phyloP scores from a whole-genome alignment of 2,797 vertebrate genomes.

The Cossypha polioptera region DNA sequence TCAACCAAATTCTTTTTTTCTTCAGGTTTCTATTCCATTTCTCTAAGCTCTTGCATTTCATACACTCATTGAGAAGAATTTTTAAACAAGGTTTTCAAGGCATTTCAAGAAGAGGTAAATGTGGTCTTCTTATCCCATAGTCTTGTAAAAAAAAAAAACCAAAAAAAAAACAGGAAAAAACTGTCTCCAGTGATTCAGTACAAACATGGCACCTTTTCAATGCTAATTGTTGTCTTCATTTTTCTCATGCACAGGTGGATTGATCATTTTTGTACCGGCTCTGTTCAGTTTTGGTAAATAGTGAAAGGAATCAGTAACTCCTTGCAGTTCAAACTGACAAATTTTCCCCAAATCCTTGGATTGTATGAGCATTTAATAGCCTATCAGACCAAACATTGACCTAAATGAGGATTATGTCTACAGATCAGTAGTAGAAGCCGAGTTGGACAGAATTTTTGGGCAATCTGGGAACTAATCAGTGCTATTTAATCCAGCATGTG shows the following conservation, averaged over 20 bases:
- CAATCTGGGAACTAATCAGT: background rate
- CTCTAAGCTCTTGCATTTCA: background rate
- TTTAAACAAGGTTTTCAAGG: background rate
- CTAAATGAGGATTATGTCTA: background rate
- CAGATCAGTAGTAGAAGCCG: background rate
- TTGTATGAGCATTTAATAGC: background rate
- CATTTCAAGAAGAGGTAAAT: background rate
- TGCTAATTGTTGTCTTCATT: background rate
- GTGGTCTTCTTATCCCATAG: background rate
- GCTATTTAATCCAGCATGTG: background rate
- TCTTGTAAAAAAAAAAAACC: background rate
- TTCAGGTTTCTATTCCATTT: background rate
- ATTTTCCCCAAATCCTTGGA: background rate
- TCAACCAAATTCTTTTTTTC: background rate
- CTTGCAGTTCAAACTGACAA: background rate
- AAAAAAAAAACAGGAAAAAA: background rate
- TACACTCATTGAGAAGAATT: background rate
- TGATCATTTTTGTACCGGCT: background rate
- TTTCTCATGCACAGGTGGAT: fast-evolving
- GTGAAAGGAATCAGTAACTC: background rate
- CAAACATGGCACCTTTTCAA: background rate
- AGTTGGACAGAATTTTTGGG: background rate
- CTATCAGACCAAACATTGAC: background rate
- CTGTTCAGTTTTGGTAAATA: background rate
- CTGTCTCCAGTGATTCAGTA: background rate